Conservation (phyloP, 1,140 invertebrate genomes). For the Scaptomyza montana region DNA sequence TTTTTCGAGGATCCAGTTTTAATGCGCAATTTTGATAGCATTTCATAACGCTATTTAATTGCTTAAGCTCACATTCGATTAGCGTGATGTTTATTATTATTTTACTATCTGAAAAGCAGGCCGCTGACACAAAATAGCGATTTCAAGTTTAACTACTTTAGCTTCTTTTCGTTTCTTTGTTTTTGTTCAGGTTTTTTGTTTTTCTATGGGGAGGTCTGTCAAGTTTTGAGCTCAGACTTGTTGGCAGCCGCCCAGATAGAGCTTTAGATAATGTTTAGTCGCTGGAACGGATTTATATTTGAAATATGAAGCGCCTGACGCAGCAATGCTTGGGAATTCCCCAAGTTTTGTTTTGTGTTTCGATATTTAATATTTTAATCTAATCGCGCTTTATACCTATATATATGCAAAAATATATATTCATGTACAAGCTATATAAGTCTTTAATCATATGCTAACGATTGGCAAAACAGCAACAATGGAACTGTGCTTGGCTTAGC, state of each 20-base stretch:
- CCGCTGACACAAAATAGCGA: constrained; percentile 15
- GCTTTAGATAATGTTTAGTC: constrained; percentile 32
- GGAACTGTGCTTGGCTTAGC: constrained; percentile 43
- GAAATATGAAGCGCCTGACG: constrained; percentile 54
- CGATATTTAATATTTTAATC: constrained; percentile 59
- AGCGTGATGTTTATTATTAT: constrained; percentile 30
- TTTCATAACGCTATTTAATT: constrained; percentile 56
- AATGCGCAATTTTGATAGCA: constrained; percentile 45
- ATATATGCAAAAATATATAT: constrained; percentile 5
- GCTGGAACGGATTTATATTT: constrained; percentile 33
- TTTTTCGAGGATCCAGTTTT: constrained; percentile 33
- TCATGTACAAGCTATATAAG: constrained; percentile 29
- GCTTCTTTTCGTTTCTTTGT: constrained; percentile 2
- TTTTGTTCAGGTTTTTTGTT: background rate
- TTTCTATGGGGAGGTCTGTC: constrained; percentile 13
- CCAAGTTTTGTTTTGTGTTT: constrained; percentile 63
- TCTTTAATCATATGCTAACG: constrained; percentile 80
- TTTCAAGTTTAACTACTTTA: constrained; percentile 52
- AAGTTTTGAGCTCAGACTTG: constrained; percentile 47
- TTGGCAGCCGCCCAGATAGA: constrained; percentile 42
- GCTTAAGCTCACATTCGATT: constrained; percentile 46
- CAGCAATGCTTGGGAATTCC: constrained; percentile 69
- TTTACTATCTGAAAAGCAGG: constrained; percentile 27
- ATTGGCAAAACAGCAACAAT: constrained; percentile 69
- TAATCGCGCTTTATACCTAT: constrained; percentile 38